A percentile compares a stretch with the other conserved stretches of the same genome.
Evolutionary conservation across 2,888 invertebrate species (phyloP).

Genomic region (Erebia aethiops): DNA sequence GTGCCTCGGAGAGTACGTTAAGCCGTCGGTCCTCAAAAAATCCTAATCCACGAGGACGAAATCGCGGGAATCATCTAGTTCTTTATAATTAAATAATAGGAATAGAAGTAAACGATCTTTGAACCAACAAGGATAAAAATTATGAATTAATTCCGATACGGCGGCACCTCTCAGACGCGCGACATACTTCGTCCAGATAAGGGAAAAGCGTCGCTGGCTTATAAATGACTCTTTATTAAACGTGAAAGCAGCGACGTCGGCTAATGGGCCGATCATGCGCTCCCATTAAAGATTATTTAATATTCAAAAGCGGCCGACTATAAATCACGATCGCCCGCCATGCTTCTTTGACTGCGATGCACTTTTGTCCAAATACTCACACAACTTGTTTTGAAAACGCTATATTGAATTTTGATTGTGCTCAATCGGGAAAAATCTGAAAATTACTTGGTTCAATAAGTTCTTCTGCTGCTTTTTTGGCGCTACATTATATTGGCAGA

Average conservation of each 20-base stretch:
- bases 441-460: background rate
- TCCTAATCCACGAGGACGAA: too few relatives aligned
- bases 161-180: constrained; percentile 80
- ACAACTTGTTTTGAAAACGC: constrained; percentile 57
- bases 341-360: constrained; percentile 76
- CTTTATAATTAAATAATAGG: constrained; percentile 29
- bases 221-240: constrained; percentile 84
- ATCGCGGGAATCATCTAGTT: background rate
- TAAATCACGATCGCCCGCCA: constrained; percentile 81
- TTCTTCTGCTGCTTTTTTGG: too few relatives aligned
- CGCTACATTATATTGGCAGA: too few relatives aligned
- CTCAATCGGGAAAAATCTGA: background rate
- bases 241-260: constrained; percentile 81
- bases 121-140: constrained; percentile 69
- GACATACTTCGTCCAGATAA: constrained; percentile 80
- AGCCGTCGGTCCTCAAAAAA: too few relatives aligned
- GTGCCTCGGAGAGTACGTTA: too few relatives aligned
- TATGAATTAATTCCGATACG: constrained; percentile 81
- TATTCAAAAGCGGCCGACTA: constrained; percentile 81
- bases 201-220: constrained; percentile 80
- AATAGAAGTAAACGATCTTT: constrained; percentile 31
- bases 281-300: constrained; percentile 84
- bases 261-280: constrained; percentile 84
- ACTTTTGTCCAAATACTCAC: constrained; percentile 69
- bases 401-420: constrained; percentile 25